Percentiles rank a stretch among this genome's conserved stretches.
Evolutionary conservation across 23 tunicate species (phyloP).

Genomic region (Ciona savignyi): DNA sequence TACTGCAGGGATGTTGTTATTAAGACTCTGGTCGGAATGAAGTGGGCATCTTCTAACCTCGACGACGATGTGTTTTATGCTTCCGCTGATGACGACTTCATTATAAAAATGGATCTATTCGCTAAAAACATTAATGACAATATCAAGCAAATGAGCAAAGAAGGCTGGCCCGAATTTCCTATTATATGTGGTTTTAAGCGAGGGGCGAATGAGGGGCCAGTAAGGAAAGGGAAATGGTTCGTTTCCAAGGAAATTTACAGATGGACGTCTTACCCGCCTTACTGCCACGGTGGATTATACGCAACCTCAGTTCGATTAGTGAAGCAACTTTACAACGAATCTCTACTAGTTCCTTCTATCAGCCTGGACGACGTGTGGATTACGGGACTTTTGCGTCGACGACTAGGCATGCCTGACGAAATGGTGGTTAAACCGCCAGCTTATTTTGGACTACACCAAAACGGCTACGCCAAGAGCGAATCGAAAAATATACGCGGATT

Average conservation of each 20-base stretch:
- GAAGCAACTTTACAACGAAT: background rate
- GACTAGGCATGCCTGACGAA: background rate
- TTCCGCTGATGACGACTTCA: slow-evolving; percentile 23
- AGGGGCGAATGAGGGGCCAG: background rate
- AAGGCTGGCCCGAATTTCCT: background rate
- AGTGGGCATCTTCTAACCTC: slow-evolving; percentile 16
- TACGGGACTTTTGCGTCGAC: slow-evolving; percentile 10
- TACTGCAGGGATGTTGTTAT: slow-evolving; percentile 4
- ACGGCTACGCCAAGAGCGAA: background rate
- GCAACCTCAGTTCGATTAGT: background rate
- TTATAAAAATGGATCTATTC: slow-evolving; percentile 2
- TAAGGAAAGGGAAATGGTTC: slow-evolving; percentile 11
- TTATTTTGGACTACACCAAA: background rate
- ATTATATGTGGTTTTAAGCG: slow-evolving; percentile 4
- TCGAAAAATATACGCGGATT: background rate
- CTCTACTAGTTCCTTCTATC: background rate
- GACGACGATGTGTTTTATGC: slow-evolving; percentile 2
- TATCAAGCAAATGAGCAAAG: background rate
- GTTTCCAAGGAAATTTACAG: background rate
- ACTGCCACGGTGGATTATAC: slow-evolving; percentile 16
- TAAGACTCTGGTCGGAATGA: slow-evolving; percentile 13
- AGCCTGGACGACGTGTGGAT: slow-evolving; percentile 28
- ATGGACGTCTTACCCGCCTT: background rate
- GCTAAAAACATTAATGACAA: background rate
- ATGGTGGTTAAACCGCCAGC: background rate